Evolutionary conservation across 2,113 vertebrate species (phyloP), one percentile per base, ranked within the genome.

Genomic region (Tautogolabrus adspersus): DNA sequence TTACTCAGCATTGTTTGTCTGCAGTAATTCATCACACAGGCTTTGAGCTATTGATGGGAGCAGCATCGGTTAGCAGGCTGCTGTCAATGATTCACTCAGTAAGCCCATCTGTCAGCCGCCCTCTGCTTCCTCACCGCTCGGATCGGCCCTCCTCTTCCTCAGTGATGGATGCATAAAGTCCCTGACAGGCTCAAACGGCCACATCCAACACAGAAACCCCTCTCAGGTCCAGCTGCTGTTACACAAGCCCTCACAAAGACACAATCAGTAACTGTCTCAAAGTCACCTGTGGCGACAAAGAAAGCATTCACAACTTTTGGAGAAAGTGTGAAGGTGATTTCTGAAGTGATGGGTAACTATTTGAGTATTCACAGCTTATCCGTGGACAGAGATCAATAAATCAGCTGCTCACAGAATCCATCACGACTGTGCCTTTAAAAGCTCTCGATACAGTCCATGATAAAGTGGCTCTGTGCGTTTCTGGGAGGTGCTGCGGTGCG

Each of bases 61-160:
- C 92, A 82, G 91, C 92, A 94, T 93, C 91, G 85, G 92, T 93
- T 93, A 91, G 90, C 91, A 88, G 90, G 89, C 88, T 89, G 88
- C 91, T 95, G 94, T 93, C 94, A 95, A 94, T 95, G 94, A 90
- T 93, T 94, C 91, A 93, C 91, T 93, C 93, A 91, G 90, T 91
- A 91, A 93, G 88, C 89, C 93, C 93, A 93, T 93, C 93, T 93
- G 93, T 93, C 93, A 91, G 89, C 69, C 84, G 52, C 85, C 86
- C 87, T 89, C 88, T 82, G 84, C 88, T 79, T 91, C 89, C 42
- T 77, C 86, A 81, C 81, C 74, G 61, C 61, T 83, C 82, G 34
- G 79, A 81, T 81, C 82, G 52, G 21, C 77, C 85, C 81, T 93
- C 91, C 85, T 92, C 93, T 91, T 92, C 91, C 86, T 92, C 91